These are phyloP conservation scores for Calephelis virginiensis DNA, from an alignment of 1,140 invertebrate species.

Conservation along the genomic window DNA sequence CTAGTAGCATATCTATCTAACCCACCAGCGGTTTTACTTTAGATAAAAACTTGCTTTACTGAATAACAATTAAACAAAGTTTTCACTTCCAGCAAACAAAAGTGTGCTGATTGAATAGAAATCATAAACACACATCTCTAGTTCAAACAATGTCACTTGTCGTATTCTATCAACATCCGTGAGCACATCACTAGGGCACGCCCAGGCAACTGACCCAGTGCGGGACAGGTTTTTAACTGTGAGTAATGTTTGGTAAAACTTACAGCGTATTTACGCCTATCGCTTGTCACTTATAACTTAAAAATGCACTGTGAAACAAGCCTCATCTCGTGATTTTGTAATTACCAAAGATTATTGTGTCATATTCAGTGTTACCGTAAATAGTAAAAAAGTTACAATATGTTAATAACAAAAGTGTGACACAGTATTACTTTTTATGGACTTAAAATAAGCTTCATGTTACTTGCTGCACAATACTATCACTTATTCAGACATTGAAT, in stretches of 20 bases:
- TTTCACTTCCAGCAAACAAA: slow-evolving; percentile 6
- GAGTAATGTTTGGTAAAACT: slow-evolving; percentile 14
- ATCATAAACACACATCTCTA: slow-evolving; percentile 16
- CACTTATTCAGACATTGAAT: no score
- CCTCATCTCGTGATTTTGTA: no score
- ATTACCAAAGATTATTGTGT: no score
- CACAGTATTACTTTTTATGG: no score
- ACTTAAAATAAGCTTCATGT: no score
- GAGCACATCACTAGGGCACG: slow-evolving; percentile 32
- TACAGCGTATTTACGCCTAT: slow-evolving; percentile 7
- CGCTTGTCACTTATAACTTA: not conserved
- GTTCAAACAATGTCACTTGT: slow-evolving; percentile 22
- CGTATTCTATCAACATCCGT: slow-evolving; percentile 34
- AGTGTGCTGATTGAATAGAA: slow-evolving; percentile 17
- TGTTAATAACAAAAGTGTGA: no score
- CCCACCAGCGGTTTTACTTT: no score
- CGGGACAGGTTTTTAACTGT: slow-evolving; percentile 42
- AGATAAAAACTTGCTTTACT: not conserved
- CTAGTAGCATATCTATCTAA: no score
- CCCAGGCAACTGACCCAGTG: slow-evolving; percentile 43
- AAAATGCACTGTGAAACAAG: not conserved
- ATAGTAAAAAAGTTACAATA: no score
- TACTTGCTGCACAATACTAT: no score
- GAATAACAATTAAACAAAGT: slow-evolving; percentile 17
- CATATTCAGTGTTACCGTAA: no score